A percentile compares a stretch with the other conserved stretches of the same genome.
phyloP scores from a whole-genome alignment of 2,797 vertebrate genomes.

The Apogon talboti region DNA sequence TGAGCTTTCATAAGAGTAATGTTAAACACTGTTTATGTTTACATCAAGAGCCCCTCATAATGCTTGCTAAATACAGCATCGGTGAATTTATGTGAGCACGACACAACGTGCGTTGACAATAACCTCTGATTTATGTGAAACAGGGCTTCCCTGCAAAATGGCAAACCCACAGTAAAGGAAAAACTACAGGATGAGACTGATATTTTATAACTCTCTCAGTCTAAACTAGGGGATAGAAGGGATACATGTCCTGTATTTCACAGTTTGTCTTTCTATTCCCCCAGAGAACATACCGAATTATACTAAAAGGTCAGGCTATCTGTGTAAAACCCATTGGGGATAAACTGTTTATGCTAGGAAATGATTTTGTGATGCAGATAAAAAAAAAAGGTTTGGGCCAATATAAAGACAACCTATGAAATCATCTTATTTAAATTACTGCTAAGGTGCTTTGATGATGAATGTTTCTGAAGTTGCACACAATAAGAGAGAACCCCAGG shows the following conservation, averaged over 20 bases:
- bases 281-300: constrained; percentile 3
- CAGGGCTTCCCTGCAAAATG: constrained; percentile 20
- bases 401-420: constrained; percentile 9
- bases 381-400: constrained; percentile 15
- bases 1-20: constrained; percentile 54
- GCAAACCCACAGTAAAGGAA: constrained; percentile 35
- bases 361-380: constrained; percentile 9
- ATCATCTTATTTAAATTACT: constrained; percentile 16
- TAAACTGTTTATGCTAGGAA: constrained; percentile 1
- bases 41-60: constrained; percentile 52
- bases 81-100: constrained; percentile 40
- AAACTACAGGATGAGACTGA: constrained; percentile 22
- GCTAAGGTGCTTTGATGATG: constrained; percentile 6
- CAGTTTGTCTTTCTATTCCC: neutral
- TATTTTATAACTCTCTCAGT: constrained; percentile 23
- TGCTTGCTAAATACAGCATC: constrained; percentile 55
- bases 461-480: constrained; percentile 13
- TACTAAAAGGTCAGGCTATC: constrained; percentile 21
- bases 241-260: neutral
- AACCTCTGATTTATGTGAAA: constrained; percentile 49
- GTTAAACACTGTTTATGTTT: constrained; percentile 62
- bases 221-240: constrained; percentile 7
- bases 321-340: constrained; percentile 5
- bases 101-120: constrained; percentile 37
- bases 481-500: constrained; percentile 2